A percentile compares a stretch with the other conserved stretches of the same genome.
phyloP scores from a whole-genome alignment of 2,113 vertebrate genomes.

The Geococcyx californianus region DNA sequence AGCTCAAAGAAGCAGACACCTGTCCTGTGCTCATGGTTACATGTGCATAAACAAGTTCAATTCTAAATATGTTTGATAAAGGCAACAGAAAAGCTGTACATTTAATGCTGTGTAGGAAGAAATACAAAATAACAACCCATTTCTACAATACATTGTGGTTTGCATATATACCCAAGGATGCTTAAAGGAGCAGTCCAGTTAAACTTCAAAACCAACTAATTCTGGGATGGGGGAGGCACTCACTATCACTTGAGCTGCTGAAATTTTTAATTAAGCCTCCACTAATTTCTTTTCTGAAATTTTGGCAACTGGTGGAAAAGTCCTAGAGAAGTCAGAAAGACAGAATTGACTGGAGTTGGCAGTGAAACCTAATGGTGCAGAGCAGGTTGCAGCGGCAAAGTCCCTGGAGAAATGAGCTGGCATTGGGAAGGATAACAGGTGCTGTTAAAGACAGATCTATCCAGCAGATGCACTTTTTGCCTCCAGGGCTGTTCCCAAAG shows the following conservation, averaged over 20 bases:
- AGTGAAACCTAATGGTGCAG: rapidly evolving
- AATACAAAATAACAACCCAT: neutral
- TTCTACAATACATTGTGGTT: neutral
- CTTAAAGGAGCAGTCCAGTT: neutral
- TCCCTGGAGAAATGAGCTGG: neutral
- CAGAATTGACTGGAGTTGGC: rapidly evolving
- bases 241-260: neutral
- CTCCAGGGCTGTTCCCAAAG: neutral
- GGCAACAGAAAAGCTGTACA: neutral
- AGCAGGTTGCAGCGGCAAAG: neutral
- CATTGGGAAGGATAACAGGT: neutral
- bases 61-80: neutral
- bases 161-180: neutral
- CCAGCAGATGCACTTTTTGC: neutral
- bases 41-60: rapidly evolving
- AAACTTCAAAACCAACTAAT: neutral
- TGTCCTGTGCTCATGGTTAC: neutral
- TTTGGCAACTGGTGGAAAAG: neutral
- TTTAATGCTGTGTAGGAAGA: neutral
- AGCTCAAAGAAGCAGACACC: neutral
- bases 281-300: neutral
- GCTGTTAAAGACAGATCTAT: neutral
- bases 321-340: neutral
- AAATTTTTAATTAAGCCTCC: neutral
- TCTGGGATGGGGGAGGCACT: neutral